A percentile compares a stretch with the other conserved stretches of the same genome.
These are phyloP conservation scores for Lydus trimaculatus DNA, from an alignment of 2,888 invertebrate species.

Conservation along the genomic window DNA sequence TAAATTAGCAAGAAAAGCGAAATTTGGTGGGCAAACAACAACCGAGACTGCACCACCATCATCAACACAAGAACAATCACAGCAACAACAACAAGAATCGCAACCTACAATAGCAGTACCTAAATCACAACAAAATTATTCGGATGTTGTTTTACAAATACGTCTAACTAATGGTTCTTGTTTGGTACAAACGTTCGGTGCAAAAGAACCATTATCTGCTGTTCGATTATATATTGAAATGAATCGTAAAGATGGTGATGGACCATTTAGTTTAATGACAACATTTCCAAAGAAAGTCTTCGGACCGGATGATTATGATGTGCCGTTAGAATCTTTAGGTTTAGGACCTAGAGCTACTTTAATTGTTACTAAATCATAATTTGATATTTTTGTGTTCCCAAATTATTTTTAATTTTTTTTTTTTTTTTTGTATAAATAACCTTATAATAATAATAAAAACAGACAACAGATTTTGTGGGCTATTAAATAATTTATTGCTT, in stretches of 20 bases:
- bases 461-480: background rate
- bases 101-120: constrained; percentile 50
- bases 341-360: constrained; percentile 86
- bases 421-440: background rate
- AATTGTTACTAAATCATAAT: constrained; percentile 71
- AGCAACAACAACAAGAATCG: constrained; percentile 48
- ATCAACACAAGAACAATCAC: constrained; percentile 55
- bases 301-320: constrained; percentile 84
- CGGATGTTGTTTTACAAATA: constrained; percentile 77
- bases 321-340: constrained; percentile 85
- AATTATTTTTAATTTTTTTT: too few relatives aligned
- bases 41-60: constrained; percentile 46
- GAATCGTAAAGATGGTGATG: constrained; percentile 75
- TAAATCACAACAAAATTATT: constrained; percentile 63
- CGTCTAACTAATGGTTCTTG: constrained; percentile 78
- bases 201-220: constrained; percentile 88
- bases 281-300: constrained; percentile 91
- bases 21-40: constrained; percentile 57
- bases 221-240: constrained; percentile 89
- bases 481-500: constrained; percentile 5
- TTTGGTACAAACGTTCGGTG: constrained; percentile 79
- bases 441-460: background rate
- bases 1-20: constrained; percentile 81
- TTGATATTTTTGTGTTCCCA: too few relatives aligned
- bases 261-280: constrained; percentile 85